phyloP scores from a whole-genome alignment of 1,140 invertebrate genomes.

The Drosophila micromelanica region DNA sequence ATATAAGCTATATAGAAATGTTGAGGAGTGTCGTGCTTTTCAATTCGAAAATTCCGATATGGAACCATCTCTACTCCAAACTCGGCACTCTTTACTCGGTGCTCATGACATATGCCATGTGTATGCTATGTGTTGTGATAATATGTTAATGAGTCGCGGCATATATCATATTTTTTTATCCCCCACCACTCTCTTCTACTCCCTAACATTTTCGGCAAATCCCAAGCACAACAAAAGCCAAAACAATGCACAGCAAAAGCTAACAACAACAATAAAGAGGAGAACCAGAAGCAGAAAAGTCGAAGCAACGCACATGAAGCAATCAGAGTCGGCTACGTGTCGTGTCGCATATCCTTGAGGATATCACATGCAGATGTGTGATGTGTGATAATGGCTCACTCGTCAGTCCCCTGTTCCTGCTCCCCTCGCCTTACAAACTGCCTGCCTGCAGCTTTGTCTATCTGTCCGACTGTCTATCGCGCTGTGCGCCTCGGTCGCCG shows the following conservation, averaged over 20 bases:
- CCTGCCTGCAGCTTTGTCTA: conserved; percentile 8
- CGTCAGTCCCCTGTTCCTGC: background rate
- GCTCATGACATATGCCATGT: conserved; percentile 77
- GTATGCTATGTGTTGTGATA: conserved; percentile 75
- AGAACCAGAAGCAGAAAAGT: conserved; percentile 16
- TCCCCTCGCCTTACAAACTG: background rate
- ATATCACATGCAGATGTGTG: conserved; percentile 82
- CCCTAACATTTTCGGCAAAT: conserved; percentile 42
- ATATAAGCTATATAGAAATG: no score
- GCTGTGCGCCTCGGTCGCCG: conserved; percentile 6
- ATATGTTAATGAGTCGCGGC: conserved; percentile 84
- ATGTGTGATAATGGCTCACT: conserved; percentile 81
- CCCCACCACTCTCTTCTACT: no score
- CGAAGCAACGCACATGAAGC: conserved; percentile 53
- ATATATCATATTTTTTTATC: conserved; percentile 77
- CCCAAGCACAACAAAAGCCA: conserved; percentile 38
- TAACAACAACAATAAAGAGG: conserved; percentile 32
- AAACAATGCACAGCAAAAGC: conserved; percentile 38
- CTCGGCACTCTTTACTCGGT: background rate
- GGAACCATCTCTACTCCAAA: no score
- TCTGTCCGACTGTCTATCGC: conserved; percentile 19
- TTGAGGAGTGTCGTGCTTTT: no score
- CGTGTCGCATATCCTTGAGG: conserved; percentile 80
- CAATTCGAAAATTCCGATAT: no score
- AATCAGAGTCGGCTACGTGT: conserved; percentile 80